Percentiles rank a stretch among this genome's conserved stretches.
Evolutionary conservation across 2,888 invertebrate species (phyloP).

Genomic region (Patella ulyssiponensis): DNA sequence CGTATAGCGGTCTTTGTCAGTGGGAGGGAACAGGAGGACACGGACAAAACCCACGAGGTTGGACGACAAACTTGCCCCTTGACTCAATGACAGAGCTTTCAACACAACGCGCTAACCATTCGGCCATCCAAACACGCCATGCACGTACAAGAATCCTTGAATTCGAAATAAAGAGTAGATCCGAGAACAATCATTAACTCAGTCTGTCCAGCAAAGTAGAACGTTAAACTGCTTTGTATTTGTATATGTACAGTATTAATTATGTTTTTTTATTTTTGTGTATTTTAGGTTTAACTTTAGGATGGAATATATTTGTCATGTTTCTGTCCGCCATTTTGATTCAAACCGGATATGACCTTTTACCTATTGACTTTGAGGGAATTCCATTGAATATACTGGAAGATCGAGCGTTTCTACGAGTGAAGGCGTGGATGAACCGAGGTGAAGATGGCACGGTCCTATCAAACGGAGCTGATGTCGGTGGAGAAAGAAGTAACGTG

Average conservation of each 20-base stretch:
- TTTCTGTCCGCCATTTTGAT: conserved; percentile 31
- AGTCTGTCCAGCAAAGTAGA: neutral
- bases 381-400: conserved; percentile 42
- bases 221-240: conserved; percentile 9
- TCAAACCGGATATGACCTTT: conserved; percentile 39
- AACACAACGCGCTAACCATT: no score
- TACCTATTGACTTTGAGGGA: conserved; percentile 39
- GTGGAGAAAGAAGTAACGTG: conserved; percentile 19
- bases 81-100: no score
- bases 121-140: no score
- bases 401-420: conserved; percentile 42
- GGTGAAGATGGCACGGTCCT: conserved; percentile 18
- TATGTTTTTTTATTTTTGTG: conserved; percentile 16
- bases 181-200: neutral
- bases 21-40: no score
- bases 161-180: neutral
- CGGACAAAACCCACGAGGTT: no score
- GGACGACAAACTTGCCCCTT: no score
- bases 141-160: no score
- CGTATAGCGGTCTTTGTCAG: no score
- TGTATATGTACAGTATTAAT: neutral
- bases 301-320: conserved; percentile 26
- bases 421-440: conserved; percentile 39
- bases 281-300: conserved; percentile 16
- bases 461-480: neutral